These are phyloP conservation scores for Drosophila asahinai DNA, from an alignment of 1,140 invertebrate species.

Conservation along the genomic window DNA sequence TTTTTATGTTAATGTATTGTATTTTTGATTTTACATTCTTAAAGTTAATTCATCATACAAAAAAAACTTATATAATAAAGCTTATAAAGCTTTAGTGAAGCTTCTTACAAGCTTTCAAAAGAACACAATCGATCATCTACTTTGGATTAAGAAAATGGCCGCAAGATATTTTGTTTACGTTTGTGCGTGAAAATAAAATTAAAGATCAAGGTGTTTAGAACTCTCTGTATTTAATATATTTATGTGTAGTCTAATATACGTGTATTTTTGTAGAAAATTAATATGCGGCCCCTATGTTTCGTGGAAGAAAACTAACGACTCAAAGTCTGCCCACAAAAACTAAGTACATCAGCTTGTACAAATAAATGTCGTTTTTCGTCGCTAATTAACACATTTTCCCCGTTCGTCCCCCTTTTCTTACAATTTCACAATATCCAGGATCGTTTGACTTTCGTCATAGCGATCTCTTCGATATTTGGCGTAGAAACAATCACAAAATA, in stretches of 20 bases:
- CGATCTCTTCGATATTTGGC: constrained; percentile 13
- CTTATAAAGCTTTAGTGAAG: background rate
- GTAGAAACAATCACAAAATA: constrained; percentile 3
- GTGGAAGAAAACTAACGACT: constrained; percentile 5
- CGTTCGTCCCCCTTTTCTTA: background rate
- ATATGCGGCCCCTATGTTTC: constrained; percentile 3
- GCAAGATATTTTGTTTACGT: background rate
- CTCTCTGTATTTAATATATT: background rate
- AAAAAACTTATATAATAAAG: background rate
- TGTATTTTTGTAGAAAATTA: constrained; percentile 16
- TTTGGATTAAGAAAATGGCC: background rate
- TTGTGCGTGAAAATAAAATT: background rate
- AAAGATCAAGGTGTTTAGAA: background rate
- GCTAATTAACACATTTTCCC: background rate
- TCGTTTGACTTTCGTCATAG: background rate
- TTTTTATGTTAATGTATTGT: too few species aligned
- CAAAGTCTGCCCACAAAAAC: background rate
- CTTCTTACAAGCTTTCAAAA: background rate
- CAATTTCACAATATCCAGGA: background rate
- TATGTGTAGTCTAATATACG: constrained; percentile 12
- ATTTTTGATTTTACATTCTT: too few species aligned
- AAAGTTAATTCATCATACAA: background rate
- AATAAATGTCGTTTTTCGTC: constrained; percentile 3
- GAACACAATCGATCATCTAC: background rate
- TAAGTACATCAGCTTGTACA: constrained; percentile 5